Evolutionary conservation across 2,113 vertebrate species (phyloP).

Genomic region (Elanus axillaris): DNA sequence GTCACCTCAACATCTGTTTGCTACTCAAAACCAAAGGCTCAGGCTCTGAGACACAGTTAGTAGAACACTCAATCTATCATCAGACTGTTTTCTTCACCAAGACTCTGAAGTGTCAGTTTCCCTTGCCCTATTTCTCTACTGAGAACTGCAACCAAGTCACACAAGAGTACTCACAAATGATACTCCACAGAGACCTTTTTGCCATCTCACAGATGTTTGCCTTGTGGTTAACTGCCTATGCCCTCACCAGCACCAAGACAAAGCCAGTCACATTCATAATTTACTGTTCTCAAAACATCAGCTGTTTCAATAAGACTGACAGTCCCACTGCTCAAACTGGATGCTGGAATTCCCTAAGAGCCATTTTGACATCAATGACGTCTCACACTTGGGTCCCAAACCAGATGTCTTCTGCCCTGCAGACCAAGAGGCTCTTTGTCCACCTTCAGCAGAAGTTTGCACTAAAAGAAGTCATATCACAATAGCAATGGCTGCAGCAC

Average conservation of each 20-base stretch:
- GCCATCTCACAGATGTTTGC: background rate
- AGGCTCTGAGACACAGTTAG: background rate
- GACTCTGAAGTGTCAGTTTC: background rate
- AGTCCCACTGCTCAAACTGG: background rate
- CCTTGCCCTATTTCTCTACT: background rate
- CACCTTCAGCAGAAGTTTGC: background rate
- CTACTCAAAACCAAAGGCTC: background rate
- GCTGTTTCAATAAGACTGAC: background rate
- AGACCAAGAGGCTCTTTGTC: background rate
- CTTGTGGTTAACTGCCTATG: background rate
- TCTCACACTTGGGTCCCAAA: background rate
- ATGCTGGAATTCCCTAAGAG: background rate
- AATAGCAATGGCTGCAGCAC: background rate
- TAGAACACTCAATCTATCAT: background rate
- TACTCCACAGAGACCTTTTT: background rate
- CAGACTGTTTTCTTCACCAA: background rate
- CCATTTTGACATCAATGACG: background rate
- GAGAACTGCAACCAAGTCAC: background rate
- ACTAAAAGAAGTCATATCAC: fast-evolving
- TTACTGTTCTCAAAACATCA: background rate
- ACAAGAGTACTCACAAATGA: background rate
- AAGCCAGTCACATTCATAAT: background rate
- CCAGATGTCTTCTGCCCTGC: background rate
- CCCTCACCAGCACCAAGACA: background rate
- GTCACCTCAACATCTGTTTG: background rate